Evolutionary conservation across 2,888 invertebrate genomes (phyloP).

Genomic region (Pyrrhosoma nymphula): DNA sequence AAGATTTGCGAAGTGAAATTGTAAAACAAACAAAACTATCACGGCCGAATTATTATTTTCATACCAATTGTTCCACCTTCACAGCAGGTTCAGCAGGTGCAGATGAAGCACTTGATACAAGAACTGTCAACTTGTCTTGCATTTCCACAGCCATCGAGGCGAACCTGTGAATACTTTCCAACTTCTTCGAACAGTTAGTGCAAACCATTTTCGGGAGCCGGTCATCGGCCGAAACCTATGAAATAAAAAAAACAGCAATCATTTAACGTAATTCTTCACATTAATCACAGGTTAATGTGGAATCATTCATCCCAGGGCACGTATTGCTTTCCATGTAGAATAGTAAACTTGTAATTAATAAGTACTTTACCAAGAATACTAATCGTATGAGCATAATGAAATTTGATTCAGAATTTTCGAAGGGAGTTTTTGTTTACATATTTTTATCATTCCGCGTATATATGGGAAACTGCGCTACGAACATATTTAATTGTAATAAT

Average conservation of each 20-base stretch:
- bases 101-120: constrained; percentile 41
- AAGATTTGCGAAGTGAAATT: too few species aligned
- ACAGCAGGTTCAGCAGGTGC: constrained; percentile 38
- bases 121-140: constrained; percentile 80
- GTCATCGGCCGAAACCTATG: constrained; percentile 84
- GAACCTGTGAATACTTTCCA: constrained; percentile 85
- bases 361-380: not conserved
- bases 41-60: not conserved
- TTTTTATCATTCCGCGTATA: not conserved
- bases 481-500: not conserved
- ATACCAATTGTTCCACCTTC: constrained; percentile 53
- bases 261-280: not conserved
- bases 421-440: not conserved
- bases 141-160: constrained; percentile 84
- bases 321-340: not conserved
- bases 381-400: not conserved
- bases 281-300: not conserved
- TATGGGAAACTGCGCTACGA: not conserved
- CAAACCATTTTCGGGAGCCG: constrained; percentile 86
- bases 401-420: not conserved
- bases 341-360: too few species aligned
- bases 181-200: constrained; percentile 82
- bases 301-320: not conserved
- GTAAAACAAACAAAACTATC: too few species aligned
- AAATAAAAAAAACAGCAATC: too few species aligned